Evolutionary conservation across 2,888 invertebrate species (phyloP).

Genomic region (Plebejus anna): DNA sequence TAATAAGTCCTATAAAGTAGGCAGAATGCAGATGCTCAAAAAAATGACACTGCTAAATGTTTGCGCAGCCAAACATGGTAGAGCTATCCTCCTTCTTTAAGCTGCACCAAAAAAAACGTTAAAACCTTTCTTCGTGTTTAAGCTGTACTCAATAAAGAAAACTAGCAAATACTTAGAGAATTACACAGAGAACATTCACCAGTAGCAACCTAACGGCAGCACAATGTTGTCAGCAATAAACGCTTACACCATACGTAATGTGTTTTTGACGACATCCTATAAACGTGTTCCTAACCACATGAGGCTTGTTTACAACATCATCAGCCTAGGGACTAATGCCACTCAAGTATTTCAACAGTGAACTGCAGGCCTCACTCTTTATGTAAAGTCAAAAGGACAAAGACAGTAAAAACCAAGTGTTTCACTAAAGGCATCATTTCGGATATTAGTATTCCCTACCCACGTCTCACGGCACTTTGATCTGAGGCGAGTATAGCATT

Average conservation of each 20-base stretch:
- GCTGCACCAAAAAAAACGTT: too few relatives aligned
- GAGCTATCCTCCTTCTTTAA: not conserved
- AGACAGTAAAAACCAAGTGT: too few relatives aligned
- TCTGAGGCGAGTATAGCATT: too few relatives aligned
- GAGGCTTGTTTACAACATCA: slow-evolving; percentile 4
- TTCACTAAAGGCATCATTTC: too few relatives aligned
- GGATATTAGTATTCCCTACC: too few relatives aligned
- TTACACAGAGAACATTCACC: not conserved
- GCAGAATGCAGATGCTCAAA: not conserved
- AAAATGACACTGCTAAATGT: not conserved
- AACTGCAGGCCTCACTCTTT: not conserved
- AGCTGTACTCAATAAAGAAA: not conserved
- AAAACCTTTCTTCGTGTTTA: too few relatives aligned
- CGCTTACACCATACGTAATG: slow-evolving; percentile 17
- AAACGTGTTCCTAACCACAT: slow-evolving; percentile 16
- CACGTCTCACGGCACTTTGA: too few relatives aligned
- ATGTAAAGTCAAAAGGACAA: too few relatives aligned
- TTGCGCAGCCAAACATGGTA: not conserved
- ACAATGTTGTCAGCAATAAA: slow-evolving; percentile 13
- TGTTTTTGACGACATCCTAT: slow-evolving; percentile 20
- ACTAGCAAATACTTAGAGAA: not conserved
- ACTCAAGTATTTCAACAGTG: not conserved
- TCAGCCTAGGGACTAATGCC: not conserved
- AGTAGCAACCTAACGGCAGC: not conserved
- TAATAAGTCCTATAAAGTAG: too few relatives aligned